phyloP scores from a whole-genome alignment of 30 jellyfish, hydroid and myxozoan genomes.

The Hydra vulgaris region DNA sequence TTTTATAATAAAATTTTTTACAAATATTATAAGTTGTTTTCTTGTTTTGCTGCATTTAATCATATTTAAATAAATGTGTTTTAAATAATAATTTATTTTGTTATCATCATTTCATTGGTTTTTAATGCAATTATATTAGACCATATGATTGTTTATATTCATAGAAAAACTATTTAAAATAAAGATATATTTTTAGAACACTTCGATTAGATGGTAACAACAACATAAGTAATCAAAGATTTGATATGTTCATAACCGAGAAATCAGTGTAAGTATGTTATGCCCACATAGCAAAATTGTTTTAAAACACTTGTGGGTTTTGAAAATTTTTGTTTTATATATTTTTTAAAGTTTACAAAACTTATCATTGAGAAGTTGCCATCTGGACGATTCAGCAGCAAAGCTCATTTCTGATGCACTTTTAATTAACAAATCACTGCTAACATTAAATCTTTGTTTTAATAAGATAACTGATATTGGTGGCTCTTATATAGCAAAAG shows the following conservation, averaged over 20 bases:
- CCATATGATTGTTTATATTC: neutral
- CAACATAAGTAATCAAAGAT: conserved; percentile 37
- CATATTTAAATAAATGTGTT: too few species aligned
- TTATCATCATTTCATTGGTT: neutral
- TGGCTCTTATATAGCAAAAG: conserved; percentile 57
- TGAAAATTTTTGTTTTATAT: neutral
- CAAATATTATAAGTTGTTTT: too few species aligned
- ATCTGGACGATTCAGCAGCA: conserved; percentile 75
- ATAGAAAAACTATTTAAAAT: too few species aligned
- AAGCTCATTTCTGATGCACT: conserved; percentile 49
- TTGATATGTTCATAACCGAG: conserved; percentile 58
- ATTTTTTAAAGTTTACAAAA: conserved; percentile 44
- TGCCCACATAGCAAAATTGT: too few species aligned
- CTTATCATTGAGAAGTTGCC: conserved; percentile 61
- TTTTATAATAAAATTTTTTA: too few species aligned
- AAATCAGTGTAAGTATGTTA: conserved; percentile 45
- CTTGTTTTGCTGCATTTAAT: too few species aligned
- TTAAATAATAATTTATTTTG: too few species aligned
- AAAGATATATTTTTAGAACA: conserved; percentile 29
- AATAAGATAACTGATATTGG: conserved; percentile 75
- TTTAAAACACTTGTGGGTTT: neutral
- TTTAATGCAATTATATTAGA: neutral
- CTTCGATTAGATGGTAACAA: conserved; percentile 77
- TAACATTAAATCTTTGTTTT: conserved; percentile 63
- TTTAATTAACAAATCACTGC: conserved; percentile 38